These are phyloP conservation scores for Aporophyla nigra DNA, from an alignment of 2,888 invertebrate species.

Conservation along the genomic window DNA sequence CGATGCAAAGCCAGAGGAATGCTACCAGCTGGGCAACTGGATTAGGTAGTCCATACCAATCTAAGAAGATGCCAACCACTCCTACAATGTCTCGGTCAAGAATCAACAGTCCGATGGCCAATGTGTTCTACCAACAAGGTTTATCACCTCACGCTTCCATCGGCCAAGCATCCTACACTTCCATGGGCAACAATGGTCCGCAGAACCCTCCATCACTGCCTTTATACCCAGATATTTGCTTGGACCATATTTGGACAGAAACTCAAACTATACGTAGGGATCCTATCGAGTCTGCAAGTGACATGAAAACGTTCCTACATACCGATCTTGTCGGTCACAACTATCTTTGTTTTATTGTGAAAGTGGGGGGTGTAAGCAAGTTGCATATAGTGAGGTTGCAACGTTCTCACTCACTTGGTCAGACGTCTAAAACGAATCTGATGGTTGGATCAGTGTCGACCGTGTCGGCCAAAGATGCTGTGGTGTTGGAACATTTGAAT, in stretches of 20 bases:
- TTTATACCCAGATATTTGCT: constrained; percentile 95
- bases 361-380: constrained; percentile 84
- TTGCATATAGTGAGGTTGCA: constrained; percentile 93
- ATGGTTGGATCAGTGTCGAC: constrained; percentile 94
- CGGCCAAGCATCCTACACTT: constrained; percentile 85
- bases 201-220: constrained; percentile 92
- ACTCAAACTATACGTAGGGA: constrained; percentile 84
- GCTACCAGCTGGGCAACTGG: constrained; percentile 82
- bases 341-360: constrained; percentile 94
- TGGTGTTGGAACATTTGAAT: constrained; percentile 94
- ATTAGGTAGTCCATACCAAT: constrained; percentile 85
- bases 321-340: constrained; percentile 96
- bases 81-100: constrained; percentile 80
- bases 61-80: constrained; percentile 78
- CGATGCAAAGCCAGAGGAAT: constrained; percentile 84
- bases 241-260: constrained; percentile 98
- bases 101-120: constrained; percentile 87
- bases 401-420: constrained; percentile 90
- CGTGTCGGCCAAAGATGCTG: constrained; percentile 96
- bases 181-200: constrained; percentile 86
- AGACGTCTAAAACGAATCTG: constrained; percentile 90
- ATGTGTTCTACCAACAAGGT: constrained; percentile 86
- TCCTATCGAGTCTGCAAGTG: constrained; percentile 79
- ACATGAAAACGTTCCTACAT: constrained; percentile 94
- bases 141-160: constrained; percentile 87